These are phyloP conservation scores for Acronicta aceris DNA, from an alignment of 2,888 invertebrate species.

Conservation along the genomic window DNA sequence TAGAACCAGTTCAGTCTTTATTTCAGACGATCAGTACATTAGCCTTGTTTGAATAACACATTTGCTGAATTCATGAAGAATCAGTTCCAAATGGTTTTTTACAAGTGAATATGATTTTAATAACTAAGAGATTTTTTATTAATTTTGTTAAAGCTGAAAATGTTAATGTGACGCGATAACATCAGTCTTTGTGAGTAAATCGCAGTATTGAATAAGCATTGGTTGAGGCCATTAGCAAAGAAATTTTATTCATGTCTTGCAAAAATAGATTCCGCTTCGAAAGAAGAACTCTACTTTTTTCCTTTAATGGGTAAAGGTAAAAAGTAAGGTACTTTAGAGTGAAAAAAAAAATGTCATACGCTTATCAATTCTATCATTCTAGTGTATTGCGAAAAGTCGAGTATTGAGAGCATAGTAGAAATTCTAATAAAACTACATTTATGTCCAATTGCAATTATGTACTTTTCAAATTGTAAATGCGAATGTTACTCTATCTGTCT, in stretches of 20 bases:
- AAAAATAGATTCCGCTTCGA: slow-evolving; percentile 9
- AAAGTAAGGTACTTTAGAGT: slow-evolving; percentile 12
- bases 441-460: too few species aligned
- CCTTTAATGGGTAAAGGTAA: too few species aligned
- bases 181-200: slow-evolving; percentile 13
- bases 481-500: too few species aligned
- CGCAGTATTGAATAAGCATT: slow-evolving; percentile 7
- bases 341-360: neutral
- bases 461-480: too few species aligned
- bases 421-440: too few species aligned
- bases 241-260: slow-evolving; percentile 41
- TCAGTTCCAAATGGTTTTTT: too few species aligned
- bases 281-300: slow-evolving; percentile 15
- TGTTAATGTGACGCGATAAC: slow-evolving; percentile 17
- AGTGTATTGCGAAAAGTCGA: neutral
- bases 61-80: too few species aligned
- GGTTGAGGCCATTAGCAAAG: slow-evolving; percentile 17
- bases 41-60: too few species aligned
- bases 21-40: too few species aligned
- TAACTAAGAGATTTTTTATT: neutral
- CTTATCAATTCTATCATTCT: neutral
- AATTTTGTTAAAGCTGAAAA: neutral
- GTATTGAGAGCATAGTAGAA: neutral
- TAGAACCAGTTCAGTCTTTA: too few species aligned
- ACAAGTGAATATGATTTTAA: neutral